Percentiles rank a stretch among this genome's conserved stretches.
Evolutionary conservation across 2,797 vertebrate species (phyloP).

Genomic region (Falco novaeseelandiae): DNA sequence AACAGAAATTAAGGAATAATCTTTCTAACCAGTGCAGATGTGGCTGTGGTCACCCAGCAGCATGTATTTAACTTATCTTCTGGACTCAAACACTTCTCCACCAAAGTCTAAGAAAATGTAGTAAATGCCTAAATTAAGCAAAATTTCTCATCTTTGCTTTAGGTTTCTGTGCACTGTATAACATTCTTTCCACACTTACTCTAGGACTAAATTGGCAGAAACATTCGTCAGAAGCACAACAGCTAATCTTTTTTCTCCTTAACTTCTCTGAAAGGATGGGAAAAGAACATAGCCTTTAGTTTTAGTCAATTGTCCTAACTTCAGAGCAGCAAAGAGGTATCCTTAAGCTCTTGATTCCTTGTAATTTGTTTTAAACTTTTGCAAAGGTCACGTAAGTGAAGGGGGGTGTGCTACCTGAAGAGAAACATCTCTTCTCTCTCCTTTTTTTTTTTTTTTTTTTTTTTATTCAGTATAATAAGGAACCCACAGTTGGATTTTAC

Average conservation of each 20-base stretch:
- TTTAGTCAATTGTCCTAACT: background rate
- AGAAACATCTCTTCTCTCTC: background rate
- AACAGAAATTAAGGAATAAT: fast-evolving
- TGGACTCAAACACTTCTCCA: background rate
- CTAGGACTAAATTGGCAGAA: background rate
- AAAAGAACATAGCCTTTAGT: background rate
- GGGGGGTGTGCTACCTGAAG: background rate
- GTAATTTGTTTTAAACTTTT: slow-evolving; percentile 18
- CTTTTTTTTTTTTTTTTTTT: background rate
- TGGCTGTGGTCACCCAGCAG: background rate
- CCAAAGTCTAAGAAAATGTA: background rate
- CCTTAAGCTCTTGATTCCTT: background rate
- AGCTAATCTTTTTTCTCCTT: background rate
- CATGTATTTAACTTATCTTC: background rate
- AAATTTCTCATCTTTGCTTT: background rate
- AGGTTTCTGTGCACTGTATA: background rate
- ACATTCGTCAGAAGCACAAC: background rate
- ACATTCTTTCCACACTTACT: background rate
- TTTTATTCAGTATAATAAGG: background rate
- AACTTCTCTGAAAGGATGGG: background rate
- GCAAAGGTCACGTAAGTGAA: background rate
- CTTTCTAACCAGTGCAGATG: fast-evolving
- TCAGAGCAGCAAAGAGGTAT: background rate
- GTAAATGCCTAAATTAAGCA: background rate
- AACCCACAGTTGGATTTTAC: background rate